These are phyloP conservation scores for Steinernema hermaphroditum DNA, from an alignment of 2,888 invertebrate genomes.

Conservation along the genomic window DNA sequence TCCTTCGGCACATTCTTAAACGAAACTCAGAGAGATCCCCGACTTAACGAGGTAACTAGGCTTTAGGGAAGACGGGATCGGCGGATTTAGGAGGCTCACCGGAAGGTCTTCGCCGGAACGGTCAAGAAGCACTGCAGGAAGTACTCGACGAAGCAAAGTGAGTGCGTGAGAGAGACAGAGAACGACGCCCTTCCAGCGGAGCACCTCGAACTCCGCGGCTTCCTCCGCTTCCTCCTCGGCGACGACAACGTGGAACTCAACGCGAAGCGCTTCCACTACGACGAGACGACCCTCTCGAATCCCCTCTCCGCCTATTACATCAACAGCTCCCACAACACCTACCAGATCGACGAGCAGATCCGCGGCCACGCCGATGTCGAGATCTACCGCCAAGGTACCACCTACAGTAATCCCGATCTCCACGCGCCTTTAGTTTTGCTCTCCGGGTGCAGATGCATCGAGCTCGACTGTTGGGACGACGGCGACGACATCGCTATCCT, in stretches of 20 bases:
- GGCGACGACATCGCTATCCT: constrained; percentile 83
- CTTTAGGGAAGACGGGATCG: neutral
- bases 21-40: constrained; percentile 82
- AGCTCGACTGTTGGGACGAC: constrained; percentile 98
- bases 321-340: constrained; percentile 59
- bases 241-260: constrained; percentile 99
- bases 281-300: constrained; percentile 47
- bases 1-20: constrained; percentile 54
- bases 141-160: constrained; percentile 32
- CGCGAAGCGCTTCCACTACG: constrained; percentile 76
- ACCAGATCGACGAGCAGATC: constrained; percentile 44
- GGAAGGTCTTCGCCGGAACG: constrained; percentile 12
- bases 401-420: no score
- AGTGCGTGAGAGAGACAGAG: constrained; percentile 24
- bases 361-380: constrained; percentile 79
- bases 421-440: no score
- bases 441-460: constrained; percentile 86
- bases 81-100: constrained; percentile 28
- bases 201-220: constrained; percentile 83
- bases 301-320: constrained; percentile 60
- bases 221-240: constrained; percentile 96
- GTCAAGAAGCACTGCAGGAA: constrained; percentile 37
- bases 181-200: constrained; percentile 59
- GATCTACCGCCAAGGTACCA: constrained; percentile 86
- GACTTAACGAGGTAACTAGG: constrained; percentile 94